A percentile compares a stretch with the other conserved stretches of the same genome.
These are phyloP conservation scores for Dichetophora obliterata DNA, from an alignment of 2,888 invertebrate genomes.

Conservation along the genomic window DNA sequence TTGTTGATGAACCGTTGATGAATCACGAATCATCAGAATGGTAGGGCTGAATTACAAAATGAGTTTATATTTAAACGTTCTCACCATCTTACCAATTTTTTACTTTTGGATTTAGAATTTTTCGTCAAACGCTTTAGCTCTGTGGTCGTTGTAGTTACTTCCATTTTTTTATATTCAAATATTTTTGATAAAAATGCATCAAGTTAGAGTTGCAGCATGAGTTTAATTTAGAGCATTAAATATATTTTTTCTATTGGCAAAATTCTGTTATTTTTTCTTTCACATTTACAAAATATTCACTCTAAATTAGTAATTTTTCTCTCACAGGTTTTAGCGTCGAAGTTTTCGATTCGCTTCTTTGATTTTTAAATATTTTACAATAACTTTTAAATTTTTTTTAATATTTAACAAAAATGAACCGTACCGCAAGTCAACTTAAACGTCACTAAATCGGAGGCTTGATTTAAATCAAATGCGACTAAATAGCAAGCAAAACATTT, in stretches of 20 bases:
- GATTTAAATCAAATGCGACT: background rate
- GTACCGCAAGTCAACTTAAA: conserved; percentile 19
- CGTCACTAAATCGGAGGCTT: conserved; percentile 20
- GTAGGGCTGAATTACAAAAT: too few relatives aligned
- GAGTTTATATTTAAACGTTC: too few relatives aligned
- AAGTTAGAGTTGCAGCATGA: background rate
- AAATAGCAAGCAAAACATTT: background rate
- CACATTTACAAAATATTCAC: too few relatives aligned
- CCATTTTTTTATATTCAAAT: conserved; percentile 49
- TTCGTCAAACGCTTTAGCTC: conserved; percentile 49
- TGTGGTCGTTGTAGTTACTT: conserved; percentile 55
- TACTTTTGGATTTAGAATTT: conserved; percentile 50
- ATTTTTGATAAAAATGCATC: background rate
- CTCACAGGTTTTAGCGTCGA: too few relatives aligned
- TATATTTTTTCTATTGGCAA: background rate
- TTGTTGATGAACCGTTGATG: too few relatives aligned
- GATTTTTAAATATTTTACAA: background rate
- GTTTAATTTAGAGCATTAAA: background rate
- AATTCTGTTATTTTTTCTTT: background rate
- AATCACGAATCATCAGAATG: too few relatives aligned
- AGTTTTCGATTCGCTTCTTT: background rate
- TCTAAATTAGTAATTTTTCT: too few relatives aligned
- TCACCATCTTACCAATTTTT: conserved; percentile 35
- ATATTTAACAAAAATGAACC: background rate
- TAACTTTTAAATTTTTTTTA: background rate